Conservation (phyloP, 2,113 vertebrate species). For the Leptobrachium leishanense region DNA sequence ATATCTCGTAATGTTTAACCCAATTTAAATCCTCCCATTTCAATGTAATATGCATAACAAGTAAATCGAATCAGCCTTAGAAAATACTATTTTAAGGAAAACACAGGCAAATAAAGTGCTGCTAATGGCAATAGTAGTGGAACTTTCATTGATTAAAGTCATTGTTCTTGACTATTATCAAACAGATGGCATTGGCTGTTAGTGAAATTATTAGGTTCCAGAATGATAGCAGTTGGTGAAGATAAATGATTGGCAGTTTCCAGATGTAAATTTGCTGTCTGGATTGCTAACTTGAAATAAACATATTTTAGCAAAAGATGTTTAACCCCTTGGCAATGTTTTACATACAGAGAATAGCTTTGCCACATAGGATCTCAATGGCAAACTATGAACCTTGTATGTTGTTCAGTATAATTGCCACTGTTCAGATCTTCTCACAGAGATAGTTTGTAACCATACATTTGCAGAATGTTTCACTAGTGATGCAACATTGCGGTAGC, state of each 20-base stretch:
- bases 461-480: too few species aligned
- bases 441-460: too few species aligned
- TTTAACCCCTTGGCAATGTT: too few species aligned
- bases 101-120: constrained; percentile 33
- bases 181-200: constrained; percentile 53
- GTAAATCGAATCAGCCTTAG: background rate
- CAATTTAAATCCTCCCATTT: too few species aligned
- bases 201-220: constrained; percentile 46
- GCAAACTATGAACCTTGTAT: too few species aligned
- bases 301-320: background rate
- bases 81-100: constrained; percentile 4
- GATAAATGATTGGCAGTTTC: constrained; percentile 52
- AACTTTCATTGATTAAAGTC: constrained; percentile 33
- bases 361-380: too few species aligned
- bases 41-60: background rate
- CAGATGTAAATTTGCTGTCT: constrained; percentile 30
- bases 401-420: too few species aligned
- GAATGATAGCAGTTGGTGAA: constrained; percentile 45
- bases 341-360: too few species aligned
- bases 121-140: background rate
- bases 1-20: too few species aligned
- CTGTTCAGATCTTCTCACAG: too few species aligned
- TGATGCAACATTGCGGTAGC: too few species aligned
- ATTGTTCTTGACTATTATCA: constrained; percentile 51
- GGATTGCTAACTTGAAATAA: constrained; percentile 35